A percentile compares a stretch with the other conserved stretches of the same genome.
Evolutionary conservation across 2,888 invertebrate species (phyloP).

Genomic region (Patella caerulea): DNA sequence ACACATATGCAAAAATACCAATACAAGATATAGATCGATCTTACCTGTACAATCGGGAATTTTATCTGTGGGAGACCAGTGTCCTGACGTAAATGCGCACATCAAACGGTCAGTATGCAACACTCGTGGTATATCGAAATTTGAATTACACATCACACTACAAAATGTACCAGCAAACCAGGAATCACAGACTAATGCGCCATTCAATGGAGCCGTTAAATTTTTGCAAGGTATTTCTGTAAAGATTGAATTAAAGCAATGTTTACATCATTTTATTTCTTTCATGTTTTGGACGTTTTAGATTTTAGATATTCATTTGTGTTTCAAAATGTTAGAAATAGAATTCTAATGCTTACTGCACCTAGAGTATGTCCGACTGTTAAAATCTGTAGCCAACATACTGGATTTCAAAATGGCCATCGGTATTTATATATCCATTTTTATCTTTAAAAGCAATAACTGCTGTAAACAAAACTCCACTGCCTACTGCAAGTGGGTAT

Average conservation of each 20-base stretch:
- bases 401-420: no score
- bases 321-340: no score
- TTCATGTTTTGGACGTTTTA: no score
- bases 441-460: no score
- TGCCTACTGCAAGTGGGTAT: no score
- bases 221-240: background rate
- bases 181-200: constrained; percentile 34
- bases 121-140: constrained; percentile 32
- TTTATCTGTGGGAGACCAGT: constrained; percentile 34
- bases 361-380: no score
- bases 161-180: constrained; percentile 37
- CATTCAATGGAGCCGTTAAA: constrained; percentile 30
- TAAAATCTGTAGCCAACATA: no score
- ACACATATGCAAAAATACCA: background rate
- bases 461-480: no score
- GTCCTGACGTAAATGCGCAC: constrained; percentile 31
- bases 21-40: background rate
- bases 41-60: constrained; percentile 31
- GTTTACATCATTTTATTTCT: no score
- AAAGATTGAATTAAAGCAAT: background rate
- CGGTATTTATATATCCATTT: background rate
- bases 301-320: no score
- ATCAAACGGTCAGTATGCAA: constrained; percentile 26
- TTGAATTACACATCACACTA: constrained; percentile 32
- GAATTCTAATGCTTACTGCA: no score